Evolutionary conservation across 2,888 invertebrate species (phyloP).

Genomic region (Agrochola circellaris): DNA sequence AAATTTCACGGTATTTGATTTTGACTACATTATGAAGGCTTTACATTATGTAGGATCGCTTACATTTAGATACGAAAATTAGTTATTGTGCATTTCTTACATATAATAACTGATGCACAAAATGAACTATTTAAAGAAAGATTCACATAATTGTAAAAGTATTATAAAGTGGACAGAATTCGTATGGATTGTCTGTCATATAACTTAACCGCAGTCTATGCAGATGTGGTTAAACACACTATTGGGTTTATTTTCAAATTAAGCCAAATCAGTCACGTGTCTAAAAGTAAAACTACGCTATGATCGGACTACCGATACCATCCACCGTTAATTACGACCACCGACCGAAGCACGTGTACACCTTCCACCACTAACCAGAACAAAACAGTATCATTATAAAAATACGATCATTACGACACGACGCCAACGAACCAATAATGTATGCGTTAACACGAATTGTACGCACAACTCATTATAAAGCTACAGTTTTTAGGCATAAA

Average conservation of each 20-base stretch:
- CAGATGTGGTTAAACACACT: background rate
- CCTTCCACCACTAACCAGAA: constrained; percentile 39
- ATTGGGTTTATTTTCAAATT: background rate
- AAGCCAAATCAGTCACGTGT: background rate
- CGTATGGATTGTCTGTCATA: background rate
- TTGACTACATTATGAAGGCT: background rate
- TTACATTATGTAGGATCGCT: too few species aligned
- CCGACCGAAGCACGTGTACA: constrained; percentile 34
- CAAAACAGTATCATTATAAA: constrained; percentile 70
- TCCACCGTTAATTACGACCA: constrained; percentile 8
- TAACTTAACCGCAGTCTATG: background rate
- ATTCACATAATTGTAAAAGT: background rate
- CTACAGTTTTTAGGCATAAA: constrained; percentile 45
- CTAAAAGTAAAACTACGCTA: background rate
- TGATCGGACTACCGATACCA: background rate
- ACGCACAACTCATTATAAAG: constrained; percentile 30
- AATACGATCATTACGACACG: constrained; percentile 70
- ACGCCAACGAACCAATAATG: constrained; percentile 69
- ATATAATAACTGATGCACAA: background rate
- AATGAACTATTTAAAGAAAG: background rate
- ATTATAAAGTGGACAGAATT: background rate
- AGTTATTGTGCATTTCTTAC: too few species aligned
- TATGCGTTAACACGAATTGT: constrained; percentile 71
- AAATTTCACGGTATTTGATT: background rate
- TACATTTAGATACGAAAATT: too few species aligned